Base-by-base conservation (phyloP, 2,113 vertebrate genomes). In the Saimiri boliviensis region DNA sequence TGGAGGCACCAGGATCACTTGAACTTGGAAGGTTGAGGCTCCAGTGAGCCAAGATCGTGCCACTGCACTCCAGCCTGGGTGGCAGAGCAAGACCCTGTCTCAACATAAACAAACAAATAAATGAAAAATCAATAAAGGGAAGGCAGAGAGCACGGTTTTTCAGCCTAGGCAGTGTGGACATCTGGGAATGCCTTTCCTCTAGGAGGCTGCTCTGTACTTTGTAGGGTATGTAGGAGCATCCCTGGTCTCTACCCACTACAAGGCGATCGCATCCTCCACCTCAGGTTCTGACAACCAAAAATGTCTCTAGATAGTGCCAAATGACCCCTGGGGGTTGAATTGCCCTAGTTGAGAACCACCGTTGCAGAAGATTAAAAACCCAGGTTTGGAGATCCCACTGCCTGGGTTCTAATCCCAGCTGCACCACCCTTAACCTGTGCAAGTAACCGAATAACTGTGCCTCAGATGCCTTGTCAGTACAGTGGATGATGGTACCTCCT, bases 271-370 rank as follows among this genome's bases (percentile, higher is more conserved):
- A 54, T 3, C 10, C 30, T 63, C 27, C 60, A 30, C 2, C 27
- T 37, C 5, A 27, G 21, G 30, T 1, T 14, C 2, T 27, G 52
- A 86, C 11, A 81, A 12, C 54, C 27, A 16, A 21, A 79, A 40
- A 60, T 17, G 2, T 49, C 40, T 54, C 27, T 23, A 37, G 66
- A 58, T 6, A n/a, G 40, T 37, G 74, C 40, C 37, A 35, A 47
- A 83, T 60, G 45, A 68, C 7, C 85, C 17, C 12, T 4, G 17
- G 32, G 14, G 68, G 20, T 49, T 52, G 23, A 30, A 7, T 66
- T 1, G 0, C 0, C 9, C 58, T 6, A 3, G 20, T 8, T 83
- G 54, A 58, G 35, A 83, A 49, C 8, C 25, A 2, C 47, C 47
- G 23, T 0, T n/a, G 58, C 25, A 40, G 9, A 95, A 19, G 20